phyloP scores from a whole-genome alignment of 1,140 invertebrate genomes.

The Temnothorax longispinosus region DNA sequence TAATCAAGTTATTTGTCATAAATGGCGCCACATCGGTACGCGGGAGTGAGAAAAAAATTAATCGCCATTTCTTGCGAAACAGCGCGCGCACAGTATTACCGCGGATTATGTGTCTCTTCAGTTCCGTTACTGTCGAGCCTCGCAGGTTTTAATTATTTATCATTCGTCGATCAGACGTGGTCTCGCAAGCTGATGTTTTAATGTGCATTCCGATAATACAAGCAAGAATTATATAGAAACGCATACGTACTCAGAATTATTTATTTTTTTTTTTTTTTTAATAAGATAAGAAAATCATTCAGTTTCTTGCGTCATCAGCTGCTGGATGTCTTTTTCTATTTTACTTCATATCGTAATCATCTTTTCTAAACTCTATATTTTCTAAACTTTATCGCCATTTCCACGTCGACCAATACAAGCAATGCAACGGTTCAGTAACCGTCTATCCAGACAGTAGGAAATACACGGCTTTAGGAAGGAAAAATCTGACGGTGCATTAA shows the following conservation, averaged over 20 bases:
- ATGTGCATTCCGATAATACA: background rate
- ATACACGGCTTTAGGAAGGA: background rate
- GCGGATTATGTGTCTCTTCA: background rate
- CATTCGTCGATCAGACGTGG: background rate
- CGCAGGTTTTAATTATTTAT: constrained; percentile 19
- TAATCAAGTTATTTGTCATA: constrained; percentile 28
- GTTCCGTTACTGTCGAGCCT: background rate
- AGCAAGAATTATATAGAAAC: background rate
- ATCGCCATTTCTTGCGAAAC: constrained; percentile 1
- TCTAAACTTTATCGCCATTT: background rate
- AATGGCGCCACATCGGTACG: background rate
- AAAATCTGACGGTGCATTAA: constrained; percentile 29
- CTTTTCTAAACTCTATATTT: background rate
- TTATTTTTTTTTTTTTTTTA: background rate
- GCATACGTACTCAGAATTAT: background rate
- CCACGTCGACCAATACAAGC: background rate
- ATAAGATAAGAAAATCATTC: background rate
- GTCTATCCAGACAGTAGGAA: background rate
- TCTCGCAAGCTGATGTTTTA: background rate
- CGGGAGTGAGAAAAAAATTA: background rate
- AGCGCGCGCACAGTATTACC: background rate
- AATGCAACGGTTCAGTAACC: background rate
- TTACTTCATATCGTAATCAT: background rate
- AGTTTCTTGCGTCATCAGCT: background rate
- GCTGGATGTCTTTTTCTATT: background rate